Conservation (phyloP, 2,113 vertebrate species). For the Sterrhoptilus dennistouni region DNA sequence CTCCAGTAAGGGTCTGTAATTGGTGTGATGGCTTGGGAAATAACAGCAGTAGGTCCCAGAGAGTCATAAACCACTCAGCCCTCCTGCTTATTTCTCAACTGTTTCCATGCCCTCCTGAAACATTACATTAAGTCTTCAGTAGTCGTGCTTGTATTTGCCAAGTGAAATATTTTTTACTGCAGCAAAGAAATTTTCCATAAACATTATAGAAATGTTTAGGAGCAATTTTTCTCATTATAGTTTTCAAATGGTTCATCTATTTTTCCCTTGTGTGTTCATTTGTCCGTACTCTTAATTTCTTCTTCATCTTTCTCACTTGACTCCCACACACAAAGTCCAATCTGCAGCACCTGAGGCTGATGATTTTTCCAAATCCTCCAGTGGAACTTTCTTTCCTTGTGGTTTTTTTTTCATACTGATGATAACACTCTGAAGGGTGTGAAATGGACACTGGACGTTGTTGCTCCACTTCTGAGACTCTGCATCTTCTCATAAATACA, state of each 20-base stretch:
- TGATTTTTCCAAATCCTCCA: not conserved
- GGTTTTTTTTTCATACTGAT: not conserved
- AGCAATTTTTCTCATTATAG: not conserved
- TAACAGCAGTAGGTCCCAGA: slow-evolving; percentile 20
- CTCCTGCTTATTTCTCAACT: not conserved
- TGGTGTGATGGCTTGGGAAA: not conserved
- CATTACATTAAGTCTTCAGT: not conserved
- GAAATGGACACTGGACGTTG: not conserved
- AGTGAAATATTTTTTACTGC: not conserved
- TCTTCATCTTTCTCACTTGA: not conserved
- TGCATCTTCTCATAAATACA: not conserved
- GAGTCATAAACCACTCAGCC: not conserved
- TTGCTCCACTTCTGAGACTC: not conserved
- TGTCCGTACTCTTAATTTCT: not conserved
- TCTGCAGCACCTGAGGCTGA: not conserved
- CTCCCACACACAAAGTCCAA: not conserved
- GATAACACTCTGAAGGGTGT: not conserved
- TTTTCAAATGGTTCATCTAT: not conserved
- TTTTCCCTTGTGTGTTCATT: not conserved
- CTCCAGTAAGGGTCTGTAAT: slow-evolving; percentile 38
- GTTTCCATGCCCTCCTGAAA: slow-evolving; percentile 20
- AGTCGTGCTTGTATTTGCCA: not conserved
- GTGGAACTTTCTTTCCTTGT: not conserved
- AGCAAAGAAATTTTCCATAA: not conserved
- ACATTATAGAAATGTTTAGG: not conserved